A percentile compares a stretch with the other conserved stretches of the same genome.
Evolutionary conservation across 2,888 invertebrate species (phyloP).

Genomic region (Smittia aterrima): DNA sequence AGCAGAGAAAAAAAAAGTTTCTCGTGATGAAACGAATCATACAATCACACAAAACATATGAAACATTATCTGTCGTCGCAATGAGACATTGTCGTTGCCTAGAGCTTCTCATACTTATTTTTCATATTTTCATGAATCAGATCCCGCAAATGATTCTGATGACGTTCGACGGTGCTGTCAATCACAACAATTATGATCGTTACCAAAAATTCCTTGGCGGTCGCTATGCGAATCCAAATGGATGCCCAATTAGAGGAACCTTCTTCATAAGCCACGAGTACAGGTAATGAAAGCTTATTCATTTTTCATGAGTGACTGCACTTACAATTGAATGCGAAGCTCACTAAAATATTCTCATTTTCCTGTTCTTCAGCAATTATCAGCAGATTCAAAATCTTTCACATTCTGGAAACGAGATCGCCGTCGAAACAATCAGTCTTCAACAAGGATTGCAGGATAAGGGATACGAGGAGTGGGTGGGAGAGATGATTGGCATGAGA

Average conservation of each 20-base stretch:
- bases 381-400: conserved; percentile 87
- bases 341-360: background rate
- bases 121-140: conserved; percentile 55
- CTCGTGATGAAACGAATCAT: too few relatives aligned
- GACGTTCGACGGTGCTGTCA: conserved; percentile 91
- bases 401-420: conserved; percentile 82
- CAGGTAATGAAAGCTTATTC: conserved; percentile 55
- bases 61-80: too few relatives aligned
- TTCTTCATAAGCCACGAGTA: conserved; percentile 91
- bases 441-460: conserved; percentile 85
- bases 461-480: conserved; percentile 89
- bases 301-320: background rate
- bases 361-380: conserved; percentile 71
- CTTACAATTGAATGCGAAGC: too few relatives aligned
- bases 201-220: conserved; percentile 82
- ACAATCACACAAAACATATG: too few relatives aligned
- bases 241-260: conserved; percentile 83
- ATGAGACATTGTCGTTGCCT: too few relatives aligned
- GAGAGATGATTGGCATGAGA: conserved; percentile 92
- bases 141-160: conserved; percentile 90
- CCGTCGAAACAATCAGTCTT: conserved; percentile 62
- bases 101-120: too few relatives aligned
- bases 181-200: conserved; percentile 84
- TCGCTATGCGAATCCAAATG: conserved; percentile 82
- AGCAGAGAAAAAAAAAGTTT: too few relatives aligned